These are phyloP conservation scores for Dolomedes plantarius DNA, from an alignment of 2,888 invertebrate genomes.

Conservation along the genomic window DNA sequence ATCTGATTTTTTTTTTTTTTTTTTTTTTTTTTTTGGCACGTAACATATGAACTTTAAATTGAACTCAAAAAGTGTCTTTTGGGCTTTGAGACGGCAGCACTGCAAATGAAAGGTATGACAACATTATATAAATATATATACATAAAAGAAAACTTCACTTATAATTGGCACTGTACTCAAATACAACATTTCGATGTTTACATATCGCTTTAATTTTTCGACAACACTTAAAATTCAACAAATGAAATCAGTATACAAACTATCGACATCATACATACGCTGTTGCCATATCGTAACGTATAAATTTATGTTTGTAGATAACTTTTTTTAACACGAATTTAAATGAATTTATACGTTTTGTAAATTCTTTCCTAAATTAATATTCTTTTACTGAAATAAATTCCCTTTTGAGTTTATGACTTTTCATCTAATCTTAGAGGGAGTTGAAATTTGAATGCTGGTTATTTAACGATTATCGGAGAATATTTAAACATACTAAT, in stretches of 20 bases:
- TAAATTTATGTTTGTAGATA: too few relatives aligned
- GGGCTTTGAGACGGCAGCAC: constrained; percentile 58
- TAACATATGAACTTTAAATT: constrained; percentile 10
- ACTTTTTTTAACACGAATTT: too few relatives aligned
- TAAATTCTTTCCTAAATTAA: too few relatives aligned
- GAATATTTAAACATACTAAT: too few relatives aligned
- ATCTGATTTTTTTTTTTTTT: too few relatives aligned
- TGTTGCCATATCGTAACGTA: not conserved
- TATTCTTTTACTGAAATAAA: too few relatives aligned
- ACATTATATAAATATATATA: constrained; percentile 16
- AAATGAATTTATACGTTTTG: too few relatives aligned
- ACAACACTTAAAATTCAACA: constrained; percentile 7
- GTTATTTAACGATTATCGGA: too few relatives aligned
- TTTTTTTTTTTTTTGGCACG: constrained; percentile 59
- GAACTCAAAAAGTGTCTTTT: not conserved
- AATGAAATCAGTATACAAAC: not conserved
- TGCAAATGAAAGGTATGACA: constrained; percentile 44
- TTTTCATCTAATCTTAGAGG: too few relatives aligned
- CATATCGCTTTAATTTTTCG: not conserved
- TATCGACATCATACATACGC: not conserved
- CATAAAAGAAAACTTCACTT: constrained; percentile 3
- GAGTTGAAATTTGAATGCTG: too few relatives aligned
- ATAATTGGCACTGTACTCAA: constrained; percentile 48
- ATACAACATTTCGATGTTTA: constrained; percentile 36
- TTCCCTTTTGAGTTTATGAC: too few relatives aligned